A percentile compares a stretch with the other conserved stretches of the same genome.
Conservation (phyloP, 2,797 vertebrate species). For the Sebastes cheni region DNA sequence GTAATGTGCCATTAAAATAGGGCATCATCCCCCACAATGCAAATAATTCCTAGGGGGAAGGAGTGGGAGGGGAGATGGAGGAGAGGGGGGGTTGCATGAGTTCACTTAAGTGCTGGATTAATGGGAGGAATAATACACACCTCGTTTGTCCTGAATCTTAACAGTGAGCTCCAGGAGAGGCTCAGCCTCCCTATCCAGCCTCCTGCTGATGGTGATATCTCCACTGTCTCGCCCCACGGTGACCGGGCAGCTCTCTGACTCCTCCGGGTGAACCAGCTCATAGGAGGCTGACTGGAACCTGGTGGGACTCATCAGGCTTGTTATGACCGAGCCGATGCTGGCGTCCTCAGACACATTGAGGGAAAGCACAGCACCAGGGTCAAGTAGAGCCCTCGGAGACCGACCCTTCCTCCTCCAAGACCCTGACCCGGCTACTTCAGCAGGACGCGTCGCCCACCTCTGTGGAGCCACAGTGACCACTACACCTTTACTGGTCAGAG, state of each 20-base stretch:
- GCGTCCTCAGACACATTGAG: slow-evolving; percentile 86
- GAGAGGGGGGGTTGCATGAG: not conserved
- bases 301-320: slow-evolving; percentile 79
- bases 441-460: slow-evolving; percentile 62
- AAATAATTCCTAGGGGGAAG: slow-evolving; percentile 32
- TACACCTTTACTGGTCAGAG: slow-evolving; percentile 81
- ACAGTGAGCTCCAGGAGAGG: slow-evolving; percentile 83
- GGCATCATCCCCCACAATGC: slow-evolving; percentile 44
- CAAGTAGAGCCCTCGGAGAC: slow-evolving; percentile 68
- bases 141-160: slow-evolving; percentile 86
- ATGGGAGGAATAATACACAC: slow-evolving; percentile 68
- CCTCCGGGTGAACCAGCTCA: slow-evolving; percentile 85
- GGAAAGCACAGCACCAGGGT: slow-evolving; percentile 63
- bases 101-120: slow-evolving; percentile 45
- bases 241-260: slow-evolving; percentile 79
- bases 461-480: slow-evolving; percentile 81
- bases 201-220: slow-evolving; percentile 81
- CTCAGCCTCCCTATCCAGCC: slow-evolving; percentile 85
- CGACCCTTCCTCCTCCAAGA: slow-evolving; percentile 46
- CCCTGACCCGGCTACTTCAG: slow-evolving; percentile 2
- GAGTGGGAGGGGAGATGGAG: not conserved
- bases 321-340: slow-evolving; percentile 82
- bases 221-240: slow-evolving; percentile 85
- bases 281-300: slow-evolving; percentile 81
- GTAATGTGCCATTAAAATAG: slow-evolving; percentile 59